Percentiles rank a stretch among this genome's conserved stretches.
Evolutionary conservation across 2,888 invertebrate genomes (phyloP).

Genomic region (Esperia sulphurella): DNA sequence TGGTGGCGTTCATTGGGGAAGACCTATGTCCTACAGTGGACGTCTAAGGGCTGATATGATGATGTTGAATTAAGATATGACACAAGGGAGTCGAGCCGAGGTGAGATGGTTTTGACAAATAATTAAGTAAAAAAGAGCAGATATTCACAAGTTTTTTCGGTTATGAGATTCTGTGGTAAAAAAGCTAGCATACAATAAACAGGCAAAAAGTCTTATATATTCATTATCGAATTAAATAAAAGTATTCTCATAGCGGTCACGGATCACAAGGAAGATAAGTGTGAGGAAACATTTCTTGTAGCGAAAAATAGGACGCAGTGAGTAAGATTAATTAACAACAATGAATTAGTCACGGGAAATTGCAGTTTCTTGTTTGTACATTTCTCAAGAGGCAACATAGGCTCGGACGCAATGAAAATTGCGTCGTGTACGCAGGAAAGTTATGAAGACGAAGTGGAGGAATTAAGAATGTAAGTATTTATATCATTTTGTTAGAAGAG

Average conservation of each 20-base stretch:
- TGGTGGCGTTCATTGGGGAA: too few relatives aligned
- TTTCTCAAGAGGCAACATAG: slow-evolving; percentile 36
- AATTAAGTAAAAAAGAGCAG: too few relatives aligned
- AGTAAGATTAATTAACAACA: slow-evolving; percentile 58
- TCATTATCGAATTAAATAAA: slow-evolving; percentile 1
- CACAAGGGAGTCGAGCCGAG: too few relatives aligned
- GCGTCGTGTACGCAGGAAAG: slow-evolving; percentile 41
- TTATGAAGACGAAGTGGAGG: slow-evolving; percentile 52
- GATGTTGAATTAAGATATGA: too few relatives aligned
- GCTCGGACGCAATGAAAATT: slow-evolving; percentile 47
- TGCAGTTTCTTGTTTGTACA: slow-evolving; percentile 63
- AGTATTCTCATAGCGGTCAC: slow-evolving; percentile 10
- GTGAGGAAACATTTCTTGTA: slow-evolving; percentile 20
- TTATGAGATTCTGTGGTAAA: too few relatives aligned
- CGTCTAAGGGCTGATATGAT: too few relatives aligned
- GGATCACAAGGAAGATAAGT: slow-evolving; percentile 15
- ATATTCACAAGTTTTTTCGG: too few relatives aligned
- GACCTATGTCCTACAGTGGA: too few relatives aligned
- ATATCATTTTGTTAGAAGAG: background rate
- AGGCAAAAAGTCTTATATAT: background rate
- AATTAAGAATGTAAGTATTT: slow-evolving; percentile 51
- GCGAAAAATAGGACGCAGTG: slow-evolving; percentile 44
- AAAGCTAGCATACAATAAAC: too few relatives aligned
- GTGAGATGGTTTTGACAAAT: too few relatives aligned
- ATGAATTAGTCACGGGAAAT: slow-evolving; percentile 64